phyloP scores from a whole-genome alignment of 2,113 vertebrate species.

The Sminthopsis crassicaudata region DNA sequence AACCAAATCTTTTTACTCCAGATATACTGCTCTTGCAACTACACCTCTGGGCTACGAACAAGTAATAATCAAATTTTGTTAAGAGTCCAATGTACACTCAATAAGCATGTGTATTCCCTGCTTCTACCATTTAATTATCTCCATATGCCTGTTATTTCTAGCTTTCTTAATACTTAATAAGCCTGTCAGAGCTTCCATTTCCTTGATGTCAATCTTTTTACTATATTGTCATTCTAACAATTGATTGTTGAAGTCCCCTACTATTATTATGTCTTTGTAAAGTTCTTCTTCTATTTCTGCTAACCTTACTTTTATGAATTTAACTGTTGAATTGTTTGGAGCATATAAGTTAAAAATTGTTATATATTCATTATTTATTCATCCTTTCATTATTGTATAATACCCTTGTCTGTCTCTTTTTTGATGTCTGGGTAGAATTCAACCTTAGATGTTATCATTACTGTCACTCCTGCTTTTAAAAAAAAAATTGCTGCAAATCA shows the following conservation, averaged over 20 bases:
- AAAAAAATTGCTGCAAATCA: not conserved
- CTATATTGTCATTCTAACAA: not conserved
- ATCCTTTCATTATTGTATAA: not conserved
- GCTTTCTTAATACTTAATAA: conserved; percentile 1
- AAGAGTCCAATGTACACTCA: not conserved
- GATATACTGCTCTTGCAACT: not conserved
- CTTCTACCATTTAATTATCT: conserved; percentile 1
- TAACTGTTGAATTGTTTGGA: conserved; percentile 3
- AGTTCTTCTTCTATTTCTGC: not conserved
- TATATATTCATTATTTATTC: conserved; percentile 1
- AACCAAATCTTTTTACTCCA: not conserved
- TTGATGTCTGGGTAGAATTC: not conserved
- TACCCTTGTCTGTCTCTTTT: not conserved
- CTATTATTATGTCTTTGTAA: not conserved
- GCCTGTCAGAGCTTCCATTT: not conserved
- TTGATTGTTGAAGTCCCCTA: not conserved
- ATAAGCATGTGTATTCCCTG: not conserved
- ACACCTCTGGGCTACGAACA: not conserved
- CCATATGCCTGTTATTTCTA: not conserved
- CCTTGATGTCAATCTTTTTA: not conserved
- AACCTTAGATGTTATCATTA: not conserved
- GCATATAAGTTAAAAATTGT: not conserved
- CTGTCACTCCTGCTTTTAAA: not conserved
- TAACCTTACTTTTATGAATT: conserved; percentile 1
- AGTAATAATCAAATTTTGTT: not conserved